Evolutionary conservation across 1,140 invertebrate species (phyloP), one percentile per base, ranked within the genome.

Genomic region (Portunus trituberculatus): DNA sequence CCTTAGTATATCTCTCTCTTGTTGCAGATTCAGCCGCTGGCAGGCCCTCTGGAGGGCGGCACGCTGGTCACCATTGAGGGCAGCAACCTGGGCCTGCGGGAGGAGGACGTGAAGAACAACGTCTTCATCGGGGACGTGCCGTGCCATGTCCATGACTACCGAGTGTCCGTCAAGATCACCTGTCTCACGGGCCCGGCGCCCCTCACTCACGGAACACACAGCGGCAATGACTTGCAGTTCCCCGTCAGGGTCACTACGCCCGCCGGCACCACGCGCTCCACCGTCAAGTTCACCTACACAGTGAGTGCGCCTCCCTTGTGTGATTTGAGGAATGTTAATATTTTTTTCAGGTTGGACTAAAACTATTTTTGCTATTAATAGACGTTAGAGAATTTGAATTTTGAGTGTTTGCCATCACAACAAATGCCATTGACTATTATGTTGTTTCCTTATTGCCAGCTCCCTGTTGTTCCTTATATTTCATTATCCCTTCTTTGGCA

Each of bases 1-100:
- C n/a, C 67, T 25, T n/a, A n/a, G n/a, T n/a, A 8, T 8, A 25
- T 76, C 32, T 82, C 88, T 95, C 31, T 32, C 45, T 45, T 86
- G 52, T 97, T 97, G 52, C 96, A 98, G 98, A 99, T 99, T 96
- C 98, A 98, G 97, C 99, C 99, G 0, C 96, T 99, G 32, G 99
- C 98, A 97, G 99, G 99, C 20, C 99, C 99, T 14, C 98, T 99
- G 89, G 98, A 99, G 97, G 99, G 99, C 45, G 99, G 99, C 0
- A 99, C 99, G 31, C 97, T 99, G 52, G 98, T 99, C 0, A 99
- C 99, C 10, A 99, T 99, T 94, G 98, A 98, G 97, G 99, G 99
- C 10, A 98, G 98, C 96, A 99, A 99, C 97, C 97, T 99, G 39
- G 99, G 99, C 0, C 97, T 99, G 89, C 98, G 98, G 96, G 98